Evolutionary conservation across 2,888 invertebrate species (phyloP).

Genomic region (Calameuta pallipes): DNA sequence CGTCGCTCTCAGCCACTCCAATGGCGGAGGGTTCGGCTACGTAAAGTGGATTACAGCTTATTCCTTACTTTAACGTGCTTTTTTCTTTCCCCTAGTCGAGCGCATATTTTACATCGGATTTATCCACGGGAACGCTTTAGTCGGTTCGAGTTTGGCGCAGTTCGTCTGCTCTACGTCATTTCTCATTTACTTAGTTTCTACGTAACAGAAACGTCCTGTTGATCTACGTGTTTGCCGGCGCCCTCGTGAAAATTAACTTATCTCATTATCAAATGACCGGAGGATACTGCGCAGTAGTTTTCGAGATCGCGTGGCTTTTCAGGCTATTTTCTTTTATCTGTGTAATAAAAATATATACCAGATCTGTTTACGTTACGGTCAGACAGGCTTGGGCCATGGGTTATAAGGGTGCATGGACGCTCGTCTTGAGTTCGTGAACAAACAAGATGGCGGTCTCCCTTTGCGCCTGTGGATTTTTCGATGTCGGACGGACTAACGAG

Average conservation of each 20-base stretch:
- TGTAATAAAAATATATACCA: neutral
- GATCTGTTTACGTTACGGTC: neutral
- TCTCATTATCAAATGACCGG: conserved; percentile 38
- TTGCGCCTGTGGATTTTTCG: neutral
- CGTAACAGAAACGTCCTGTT: conserved; percentile 11
- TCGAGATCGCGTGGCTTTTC: conserved; percentile 25
- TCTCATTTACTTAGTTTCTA: conserved; percentile 5
- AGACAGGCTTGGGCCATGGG: neutral
- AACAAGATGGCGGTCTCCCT: neutral
- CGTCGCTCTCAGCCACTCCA: neutral
- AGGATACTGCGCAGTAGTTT: conserved; percentile 18
- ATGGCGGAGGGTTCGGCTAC: conserved; percentile 14
- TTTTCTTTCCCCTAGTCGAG: conserved; percentile 22
- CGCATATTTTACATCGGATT: conserved; percentile 44
- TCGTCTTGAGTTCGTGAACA: neutral
- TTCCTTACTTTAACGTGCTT: conserved; percentile 29
- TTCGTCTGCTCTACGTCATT: conserved; percentile 6
- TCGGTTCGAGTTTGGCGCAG: conserved; percentile 14
- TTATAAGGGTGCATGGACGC: neutral
- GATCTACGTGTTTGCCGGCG: conserved; percentile 44
- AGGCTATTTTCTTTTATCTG: neutral
- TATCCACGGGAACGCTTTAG: conserved; percentile 17
- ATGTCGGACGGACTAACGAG: too few species aligned
- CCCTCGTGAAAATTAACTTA: conserved; percentile 35
- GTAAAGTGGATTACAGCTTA: conserved; percentile 29